phyloP scores from a whole-genome alignment of 2,797 vertebrate species.

The Alca torda region DNA sequence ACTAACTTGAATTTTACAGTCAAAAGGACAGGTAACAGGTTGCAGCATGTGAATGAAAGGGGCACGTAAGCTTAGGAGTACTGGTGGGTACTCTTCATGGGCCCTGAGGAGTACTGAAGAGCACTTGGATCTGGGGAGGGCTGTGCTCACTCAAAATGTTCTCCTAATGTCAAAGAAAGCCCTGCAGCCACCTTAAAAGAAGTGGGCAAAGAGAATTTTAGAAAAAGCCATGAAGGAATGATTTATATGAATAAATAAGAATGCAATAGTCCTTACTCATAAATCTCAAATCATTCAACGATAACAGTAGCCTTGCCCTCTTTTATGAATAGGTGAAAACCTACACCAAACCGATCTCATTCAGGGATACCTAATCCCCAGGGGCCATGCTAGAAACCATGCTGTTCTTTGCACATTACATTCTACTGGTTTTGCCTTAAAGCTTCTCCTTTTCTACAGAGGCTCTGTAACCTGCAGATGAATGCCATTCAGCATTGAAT shows the following conservation, averaged over 20 bases:
- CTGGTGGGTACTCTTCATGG: background rate
- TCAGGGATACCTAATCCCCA: background rate
- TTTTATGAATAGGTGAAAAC: background rate
- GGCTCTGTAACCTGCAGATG: background rate
- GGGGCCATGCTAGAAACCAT: background rate
- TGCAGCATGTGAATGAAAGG: background rate
- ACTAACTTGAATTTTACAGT: background rate
- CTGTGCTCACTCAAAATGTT: background rate
- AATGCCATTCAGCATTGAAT: background rate
- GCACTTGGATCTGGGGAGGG: background rate
- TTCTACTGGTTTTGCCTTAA: background rate
- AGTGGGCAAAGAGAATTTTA: background rate
- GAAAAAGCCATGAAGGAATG: background rate
- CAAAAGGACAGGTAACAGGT: background rate
- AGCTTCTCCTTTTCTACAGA: background rate
- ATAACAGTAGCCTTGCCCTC: background rate
- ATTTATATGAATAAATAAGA: background rate
- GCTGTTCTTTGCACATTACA: background rate
- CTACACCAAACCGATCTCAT: background rate
- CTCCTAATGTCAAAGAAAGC: background rate
- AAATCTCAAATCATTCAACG: background rate
- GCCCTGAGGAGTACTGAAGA: background rate
- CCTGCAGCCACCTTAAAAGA: background rate
- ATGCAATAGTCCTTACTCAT: background rate
- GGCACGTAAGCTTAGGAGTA: fast-evolving